phyloP scores from a whole-genome alignment of 2,888 invertebrate genomes.

The Megalurothrips usitatus region DNA sequence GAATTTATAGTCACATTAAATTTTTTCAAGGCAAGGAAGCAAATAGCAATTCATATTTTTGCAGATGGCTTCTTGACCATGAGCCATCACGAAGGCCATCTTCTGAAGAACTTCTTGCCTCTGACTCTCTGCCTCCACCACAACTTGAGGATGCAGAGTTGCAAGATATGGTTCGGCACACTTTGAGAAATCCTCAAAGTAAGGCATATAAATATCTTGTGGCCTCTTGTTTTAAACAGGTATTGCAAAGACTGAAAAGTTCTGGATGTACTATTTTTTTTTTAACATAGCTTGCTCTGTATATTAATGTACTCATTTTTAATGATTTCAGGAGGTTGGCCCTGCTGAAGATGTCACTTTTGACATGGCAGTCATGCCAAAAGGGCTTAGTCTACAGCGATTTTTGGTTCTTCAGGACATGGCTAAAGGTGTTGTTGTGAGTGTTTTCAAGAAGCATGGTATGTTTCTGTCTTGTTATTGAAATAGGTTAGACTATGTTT shows the following conservation, averaged over 20 bases:
- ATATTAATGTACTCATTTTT: background rate
- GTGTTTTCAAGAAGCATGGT: slow-evolving; percentile 10
- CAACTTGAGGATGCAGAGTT: slow-evolving; percentile 80
- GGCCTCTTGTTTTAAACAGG: slow-evolving; percentile 55
- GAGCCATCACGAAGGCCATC: slow-evolving; percentile 79
- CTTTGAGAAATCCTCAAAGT: slow-evolving; percentile 73
- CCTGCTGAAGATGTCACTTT: slow-evolving; percentile 75
- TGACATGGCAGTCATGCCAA: slow-evolving; percentile 51
- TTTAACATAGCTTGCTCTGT: background rate
- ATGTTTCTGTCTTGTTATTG: background rate
- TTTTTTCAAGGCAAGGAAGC: background rate
- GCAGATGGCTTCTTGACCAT: slow-evolving; percentile 75
- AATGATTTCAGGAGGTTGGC: slow-evolving; percentile 50
- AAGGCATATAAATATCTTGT: slow-evolving; percentile 71
- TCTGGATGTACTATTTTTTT: slow-evolving; percentile 22
- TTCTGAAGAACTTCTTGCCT: slow-evolving; percentile 75
- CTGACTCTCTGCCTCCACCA: slow-evolving; percentile 78
- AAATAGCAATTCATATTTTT: slow-evolving; percentile 5
- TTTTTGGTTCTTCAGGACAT: slow-evolving; percentile 48
- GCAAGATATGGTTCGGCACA: slow-evolving; percentile 74
- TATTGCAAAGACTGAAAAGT: slow-evolving; percentile 32
- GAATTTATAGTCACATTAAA: background rate
- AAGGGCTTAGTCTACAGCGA: slow-evolving; percentile 30
- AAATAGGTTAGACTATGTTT: background rate
- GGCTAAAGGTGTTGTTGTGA: slow-evolving; percentile 43